phyloP scores from a whole-genome alignment of 1,140 invertebrate genomes.

The Probaryconus sp. region DNA sequence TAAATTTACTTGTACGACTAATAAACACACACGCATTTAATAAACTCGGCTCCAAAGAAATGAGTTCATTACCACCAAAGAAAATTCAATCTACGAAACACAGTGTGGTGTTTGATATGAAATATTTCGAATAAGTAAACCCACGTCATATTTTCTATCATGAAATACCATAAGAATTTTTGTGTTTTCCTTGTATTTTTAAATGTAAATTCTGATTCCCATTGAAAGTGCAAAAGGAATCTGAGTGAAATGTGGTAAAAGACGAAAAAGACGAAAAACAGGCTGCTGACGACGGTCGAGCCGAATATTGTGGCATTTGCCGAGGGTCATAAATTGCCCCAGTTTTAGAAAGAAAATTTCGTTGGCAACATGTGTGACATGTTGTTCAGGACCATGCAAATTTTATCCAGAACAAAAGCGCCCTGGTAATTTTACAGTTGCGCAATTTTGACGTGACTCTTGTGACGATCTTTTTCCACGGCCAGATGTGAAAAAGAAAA shows the following conservation, averaged over 20 bases:
- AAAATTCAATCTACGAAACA: constrained; percentile 30
- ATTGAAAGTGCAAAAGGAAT: constrained; percentile 32
- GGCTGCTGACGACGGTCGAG: constrained; percentile 46
- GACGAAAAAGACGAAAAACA: constrained; percentile 41
- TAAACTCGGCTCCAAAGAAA: constrained; percentile 17
- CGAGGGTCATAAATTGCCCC: constrained; percentile 73
- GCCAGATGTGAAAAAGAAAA: constrained; percentile 45
- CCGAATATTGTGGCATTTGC: constrained; percentile 68
- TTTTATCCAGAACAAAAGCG: constrained; percentile 58
- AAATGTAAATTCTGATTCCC: constrained; percentile 62
- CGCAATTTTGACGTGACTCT: constrained; percentile 47
- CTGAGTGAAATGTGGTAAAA: constrained; percentile 45
- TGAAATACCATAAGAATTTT: constrained; percentile 12
- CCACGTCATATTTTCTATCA: constrained; percentile 20
- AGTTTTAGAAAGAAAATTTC: constrained; percentile 72
- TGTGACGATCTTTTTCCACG: constrained; percentile 32
- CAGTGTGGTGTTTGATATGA: constrained; percentile 19
- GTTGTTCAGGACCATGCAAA: constrained; percentile 63
- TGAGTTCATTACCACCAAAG: constrained; percentile 20
- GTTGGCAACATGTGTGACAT: constrained; percentile 65
- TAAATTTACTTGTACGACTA: constrained; percentile 28
- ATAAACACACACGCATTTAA: constrained; percentile 20
- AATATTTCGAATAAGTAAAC: constrained; percentile 11
- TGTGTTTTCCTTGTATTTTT: constrained; percentile 22
- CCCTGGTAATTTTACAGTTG: constrained; percentile 49